Conservation (phyloP, 2,113 vertebrate species). For the Paratilapia polleni region DNA sequence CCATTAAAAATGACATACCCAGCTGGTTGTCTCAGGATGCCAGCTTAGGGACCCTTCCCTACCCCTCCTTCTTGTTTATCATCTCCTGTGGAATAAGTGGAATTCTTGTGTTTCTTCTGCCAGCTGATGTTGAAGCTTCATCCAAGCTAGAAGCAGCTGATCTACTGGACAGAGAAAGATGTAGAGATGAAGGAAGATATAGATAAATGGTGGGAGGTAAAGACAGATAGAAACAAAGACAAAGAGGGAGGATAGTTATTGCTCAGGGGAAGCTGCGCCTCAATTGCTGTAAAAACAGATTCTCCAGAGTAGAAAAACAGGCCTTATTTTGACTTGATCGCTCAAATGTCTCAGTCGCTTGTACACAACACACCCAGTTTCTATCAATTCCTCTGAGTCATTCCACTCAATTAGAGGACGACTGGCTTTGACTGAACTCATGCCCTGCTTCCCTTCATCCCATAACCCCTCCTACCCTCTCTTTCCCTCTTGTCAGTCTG, state of each 20-base stretch:
- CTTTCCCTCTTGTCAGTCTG: conserved; percentile 62
- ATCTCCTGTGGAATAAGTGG: conserved; percentile 7
- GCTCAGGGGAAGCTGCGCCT: conserved; percentile 49
- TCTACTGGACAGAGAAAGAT: conserved; percentile 41
- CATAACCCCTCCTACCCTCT: conserved; percentile 47
- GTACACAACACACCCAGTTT: conserved; percentile 55
- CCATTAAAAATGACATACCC: conserved; percentile 50
- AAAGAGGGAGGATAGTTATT: conserved; percentile 46
- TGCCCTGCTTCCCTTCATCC: conserved; percentile 31
- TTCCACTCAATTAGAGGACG: conserved; percentile 75
- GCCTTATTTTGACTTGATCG: conserved; percentile 36
- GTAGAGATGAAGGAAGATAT: not conserved
- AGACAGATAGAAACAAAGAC: not conserved
- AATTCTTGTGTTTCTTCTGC: conserved; percentile 5
- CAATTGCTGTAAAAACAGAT: conserved; percentile 58
- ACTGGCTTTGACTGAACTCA: conserved; percentile 65
- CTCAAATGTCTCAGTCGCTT: conserved; percentile 57
- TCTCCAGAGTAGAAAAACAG: conserved; percentile 29
- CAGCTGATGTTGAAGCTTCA: conserved; percentile 5
- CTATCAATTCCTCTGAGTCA: conserved; percentile 71
- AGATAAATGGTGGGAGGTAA: not conserved
- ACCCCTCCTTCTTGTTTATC: not conserved
- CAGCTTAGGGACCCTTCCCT: conserved; percentile 3
- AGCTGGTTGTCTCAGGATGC: conserved; percentile 52
- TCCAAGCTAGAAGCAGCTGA: conserved; percentile 38